Evolutionary conservation across 2,888 invertebrate species (phyloP), one percentile per base, ranked within the genome.

Genomic region (Coelinius sp.): DNA sequence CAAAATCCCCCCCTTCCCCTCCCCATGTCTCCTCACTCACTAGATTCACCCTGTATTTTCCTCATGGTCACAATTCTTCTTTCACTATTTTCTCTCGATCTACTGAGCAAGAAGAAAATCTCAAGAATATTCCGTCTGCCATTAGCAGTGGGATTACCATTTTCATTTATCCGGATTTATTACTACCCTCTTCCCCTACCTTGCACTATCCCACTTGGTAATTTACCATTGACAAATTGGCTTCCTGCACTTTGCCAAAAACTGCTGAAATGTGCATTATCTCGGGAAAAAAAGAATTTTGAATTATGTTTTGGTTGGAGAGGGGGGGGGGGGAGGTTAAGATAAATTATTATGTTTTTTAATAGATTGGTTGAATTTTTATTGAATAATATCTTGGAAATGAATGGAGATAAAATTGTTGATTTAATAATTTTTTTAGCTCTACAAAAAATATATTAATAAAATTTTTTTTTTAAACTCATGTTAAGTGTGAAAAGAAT

Each of bases 61-160:
- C 22, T 49, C 44, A 59, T 46, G 67, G 66, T 64, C 35, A 44
- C 59, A 67, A 71, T 71, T 71, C 66, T 66, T 53, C 71, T 59
- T 35, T 44, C 46, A 10, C 46, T 6, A 20, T 20, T 41, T n/a
- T 41, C 53, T 24, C 64, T 31, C 46, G 53, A 38, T 53, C 27
- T 46, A 20, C 14, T n/a, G 17, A 10, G 25, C 44, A 53, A 65
- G 27, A 56, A 41, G 66, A 53, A 53, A 53, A 44, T 41, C 56
- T 44, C 49, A 20, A 31, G 67, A 71, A 66, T 71, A 49, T 71
- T 71, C 66, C 17, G 41, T 67, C 59, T 67, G 22, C 71, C 49
- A 71, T 71, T 71, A 71, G 59, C 56, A 71, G 31, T 46, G 20
- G 53, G 66, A 71, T 71, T 71, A 71, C 71, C 71, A 71, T 66